A percentile compares a stretch with the other conserved stretches of the same genome.
Evolutionary conservation across 1,140 invertebrate species (phyloP).

Genomic region (Phymastichus coffea): DNA sequence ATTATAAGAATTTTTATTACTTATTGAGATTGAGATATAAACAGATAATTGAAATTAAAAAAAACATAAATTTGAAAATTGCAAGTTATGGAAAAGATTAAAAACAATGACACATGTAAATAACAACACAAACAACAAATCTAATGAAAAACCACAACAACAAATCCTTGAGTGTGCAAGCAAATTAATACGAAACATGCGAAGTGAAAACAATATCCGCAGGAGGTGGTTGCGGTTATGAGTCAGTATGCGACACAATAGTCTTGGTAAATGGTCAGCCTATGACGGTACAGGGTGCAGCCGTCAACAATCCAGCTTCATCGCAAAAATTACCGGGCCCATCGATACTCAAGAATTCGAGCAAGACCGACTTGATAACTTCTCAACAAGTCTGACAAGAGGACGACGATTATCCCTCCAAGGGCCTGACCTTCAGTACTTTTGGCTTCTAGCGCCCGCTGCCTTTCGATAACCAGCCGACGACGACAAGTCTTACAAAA

Average conservation of each 20-base stretch:
- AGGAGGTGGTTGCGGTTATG: conserved; percentile 47
- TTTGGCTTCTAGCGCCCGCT: neutral
- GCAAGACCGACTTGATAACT: conserved; percentile 52
- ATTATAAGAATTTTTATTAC: too few relatives aligned
- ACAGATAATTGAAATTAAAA: neutral
- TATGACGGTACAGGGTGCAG: conserved; percentile 49
- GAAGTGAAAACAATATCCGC: conserved; percentile 27
- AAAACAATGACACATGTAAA: neutral
- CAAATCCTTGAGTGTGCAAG: conserved; percentile 3
- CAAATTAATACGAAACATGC: conserved; percentile 20
- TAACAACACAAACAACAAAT: neutral
- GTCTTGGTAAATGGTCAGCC: conserved; percentile 63
- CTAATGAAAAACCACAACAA: neutral
- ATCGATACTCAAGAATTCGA: conserved; percentile 58
- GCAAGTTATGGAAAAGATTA: conserved; percentile 9
- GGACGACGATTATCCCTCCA: neutral
- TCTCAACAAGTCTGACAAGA: conserved; percentile 52
- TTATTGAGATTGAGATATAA: neutral
- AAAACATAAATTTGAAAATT: neutral
- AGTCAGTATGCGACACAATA: conserved; percentile 59
- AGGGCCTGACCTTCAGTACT: neutral
- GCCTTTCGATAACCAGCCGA: conserved; percentile 3
- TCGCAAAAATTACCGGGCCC: conserved; percentile 56
- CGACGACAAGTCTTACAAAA: too few relatives aligned
- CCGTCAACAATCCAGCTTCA: conserved; percentile 29